These are phyloP conservation scores for Pogonocherus hispidulus DNA, from an alignment of 2,888 invertebrate species.

Conservation along the genomic window DNA sequence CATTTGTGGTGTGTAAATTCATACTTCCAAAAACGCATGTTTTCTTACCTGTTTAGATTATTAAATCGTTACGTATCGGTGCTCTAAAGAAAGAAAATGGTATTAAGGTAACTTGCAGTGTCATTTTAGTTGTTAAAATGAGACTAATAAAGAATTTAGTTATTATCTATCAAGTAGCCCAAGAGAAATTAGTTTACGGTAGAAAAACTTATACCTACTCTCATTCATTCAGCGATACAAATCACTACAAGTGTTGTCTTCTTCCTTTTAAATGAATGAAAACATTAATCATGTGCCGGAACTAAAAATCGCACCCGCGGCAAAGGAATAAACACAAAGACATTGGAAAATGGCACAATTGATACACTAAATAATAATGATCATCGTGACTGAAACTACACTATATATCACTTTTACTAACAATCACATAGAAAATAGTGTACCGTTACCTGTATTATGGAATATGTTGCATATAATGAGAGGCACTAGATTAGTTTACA, in stretches of 20 bases:
- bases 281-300: constrained; percentile 58
- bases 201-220: not conserved
- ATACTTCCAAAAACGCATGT: too few relatives aligned
- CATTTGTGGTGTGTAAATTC: too few relatives aligned
- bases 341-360: constrained; percentile 57
- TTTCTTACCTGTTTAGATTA: too few relatives aligned
- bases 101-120: too few relatives aligned
- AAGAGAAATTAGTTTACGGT: constrained; percentile 23
- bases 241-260: constrained; percentile 14
- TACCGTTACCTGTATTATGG: constrained; percentile 50
- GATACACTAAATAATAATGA: constrained; percentile 59
- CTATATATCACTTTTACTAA: constrained; percentile 58
- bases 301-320: constrained; percentile 52
- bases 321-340: constrained; percentile 54
- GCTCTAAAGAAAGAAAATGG: too few relatives aligned
- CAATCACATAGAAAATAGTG: constrained; percentile 48
- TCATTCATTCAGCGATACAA: constrained; percentile 13
- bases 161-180: constrained; percentile 19
- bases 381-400: constrained; percentile 52
- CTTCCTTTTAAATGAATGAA: constrained; percentile 46
- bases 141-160: constrained; percentile 12
- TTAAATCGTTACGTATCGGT: too few relatives aligned
- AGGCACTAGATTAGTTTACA: constrained; percentile 38
- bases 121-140: constrained; percentile 9
- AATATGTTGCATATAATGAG: constrained; percentile 47